Percentiles rank a stretch among this genome's conserved stretches.
phyloP scores from a whole-genome alignment of 2,113 vertebrate genomes.

The Melospiza georgiana region DNA sequence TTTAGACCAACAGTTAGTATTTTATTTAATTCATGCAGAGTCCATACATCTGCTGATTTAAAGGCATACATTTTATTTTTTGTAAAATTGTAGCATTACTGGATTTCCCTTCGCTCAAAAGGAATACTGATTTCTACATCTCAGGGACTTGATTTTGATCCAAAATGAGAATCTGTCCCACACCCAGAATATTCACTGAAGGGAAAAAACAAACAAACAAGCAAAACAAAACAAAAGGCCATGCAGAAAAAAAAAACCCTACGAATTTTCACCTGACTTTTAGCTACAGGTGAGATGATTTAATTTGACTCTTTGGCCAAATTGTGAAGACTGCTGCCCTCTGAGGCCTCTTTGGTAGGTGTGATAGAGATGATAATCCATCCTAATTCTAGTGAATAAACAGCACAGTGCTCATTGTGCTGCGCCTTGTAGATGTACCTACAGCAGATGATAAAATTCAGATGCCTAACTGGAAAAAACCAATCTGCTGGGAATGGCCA shows the following conservation, averaged over 20 bases:
- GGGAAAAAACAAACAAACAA: background rate
- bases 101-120: background rate
- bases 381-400: background rate
- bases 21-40: background rate
- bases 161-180: background rate
- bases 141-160: background rate
- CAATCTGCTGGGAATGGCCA: background rate
- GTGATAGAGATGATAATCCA: background rate
- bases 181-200: background rate
- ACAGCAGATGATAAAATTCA: constrained; percentile 11
- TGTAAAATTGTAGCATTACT: background rate
- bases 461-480: background rate
- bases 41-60: background rate
- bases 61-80: background rate
- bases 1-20: background rate
- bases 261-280: background rate
- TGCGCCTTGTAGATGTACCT: background rate
- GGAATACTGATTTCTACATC: background rate
- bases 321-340: background rate
- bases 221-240: background rate
- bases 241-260: fast-evolving
- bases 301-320: background rate
- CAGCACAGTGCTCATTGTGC: background rate
- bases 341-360: background rate
- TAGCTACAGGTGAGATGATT: background rate